Evolutionary conservation across 2,888 invertebrate species (phyloP).

Genomic region (Drosophila infuscata): DNA sequence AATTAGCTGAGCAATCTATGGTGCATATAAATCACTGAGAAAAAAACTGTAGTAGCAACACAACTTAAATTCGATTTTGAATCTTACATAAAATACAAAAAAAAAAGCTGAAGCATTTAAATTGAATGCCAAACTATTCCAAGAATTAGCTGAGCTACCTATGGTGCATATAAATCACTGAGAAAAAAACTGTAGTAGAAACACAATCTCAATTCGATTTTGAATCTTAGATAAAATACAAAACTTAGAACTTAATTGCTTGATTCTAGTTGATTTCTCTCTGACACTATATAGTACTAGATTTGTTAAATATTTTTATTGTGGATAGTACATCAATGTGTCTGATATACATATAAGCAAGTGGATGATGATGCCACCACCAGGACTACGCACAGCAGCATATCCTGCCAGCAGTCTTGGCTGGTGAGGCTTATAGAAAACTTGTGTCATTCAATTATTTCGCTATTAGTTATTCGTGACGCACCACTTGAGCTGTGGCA

Average conservation of each 20-base stretch:
- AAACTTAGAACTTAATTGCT: not conserved
- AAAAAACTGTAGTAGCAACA: not conserved
- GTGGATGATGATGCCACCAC: slow-evolving; percentile 5
- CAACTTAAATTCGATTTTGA: not conserved
- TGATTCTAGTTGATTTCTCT: not conserved
- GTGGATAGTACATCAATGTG: slow-evolving; percentile 1
- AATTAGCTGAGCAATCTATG: not conserved
- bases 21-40: slow-evolving; percentile 6
- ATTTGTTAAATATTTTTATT: not conserved
- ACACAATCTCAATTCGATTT: not conserved
- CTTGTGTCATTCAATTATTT: slow-evolving; percentile 75
- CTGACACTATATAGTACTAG: not conserved
- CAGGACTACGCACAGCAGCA: not conserved
- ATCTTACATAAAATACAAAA: too few species aligned
- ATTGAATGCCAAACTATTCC: slow-evolving; percentile 23
- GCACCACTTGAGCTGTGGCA: slow-evolving; percentile 52
- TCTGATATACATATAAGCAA: not conserved
- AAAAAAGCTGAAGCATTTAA: slow-evolving; percentile 20
- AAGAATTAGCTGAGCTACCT: slow-evolving; percentile 5
- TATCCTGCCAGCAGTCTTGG: slow-evolving; percentile 22
- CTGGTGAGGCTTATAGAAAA: slow-evolving; percentile 29
- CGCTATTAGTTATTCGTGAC: slow-evolving; percentile 71
- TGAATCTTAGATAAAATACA: too few species aligned
- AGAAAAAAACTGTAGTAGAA: not conserved
- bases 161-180: slow-evolving; percentile 7